Evolutionary conservation across 2,113 vertebrate genomes (phyloP).

Genomic region (Athene noctua): DNA sequence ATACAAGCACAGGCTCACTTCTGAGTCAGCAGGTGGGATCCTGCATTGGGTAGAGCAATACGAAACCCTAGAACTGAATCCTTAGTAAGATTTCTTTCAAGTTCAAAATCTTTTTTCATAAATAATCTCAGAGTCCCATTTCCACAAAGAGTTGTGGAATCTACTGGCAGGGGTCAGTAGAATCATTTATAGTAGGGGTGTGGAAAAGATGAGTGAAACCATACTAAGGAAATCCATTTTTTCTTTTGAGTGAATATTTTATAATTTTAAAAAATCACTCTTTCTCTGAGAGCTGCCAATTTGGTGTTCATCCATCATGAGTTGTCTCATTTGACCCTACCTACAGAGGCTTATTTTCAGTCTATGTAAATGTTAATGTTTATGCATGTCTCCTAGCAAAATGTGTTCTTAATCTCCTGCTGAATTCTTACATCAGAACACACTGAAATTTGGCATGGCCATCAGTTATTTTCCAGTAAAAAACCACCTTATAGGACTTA

Average conservation of each 20-base stretch:
- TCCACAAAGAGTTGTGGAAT: background rate
- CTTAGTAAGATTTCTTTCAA: background rate
- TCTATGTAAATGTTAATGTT: background rate
- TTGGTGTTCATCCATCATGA: background rate
- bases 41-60: background rate
- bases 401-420: slow-evolving; percentile 61
- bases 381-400: slow-evolving; percentile 25
- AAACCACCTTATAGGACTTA: slow-evolving; percentile 38
- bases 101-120: background rate
- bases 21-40: background rate
- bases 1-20: background rate
- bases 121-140: background rate
- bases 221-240: background rate
- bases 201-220: background rate
- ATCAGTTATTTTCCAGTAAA: slow-evolving; percentile 68
- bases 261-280: background rate
- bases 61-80: background rate
- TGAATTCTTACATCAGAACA: slow-evolving; percentile 55
- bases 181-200: background rate
- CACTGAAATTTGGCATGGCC: slow-evolving; percentile 32
- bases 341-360: background rate
- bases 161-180: background rate
- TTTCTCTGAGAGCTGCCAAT: background rate
- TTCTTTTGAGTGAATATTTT: background rate
- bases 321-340: background rate